phyloP scores from a whole-genome alignment of 2,888 invertebrate genomes.

The Sarcophaga rosellei region DNA sequence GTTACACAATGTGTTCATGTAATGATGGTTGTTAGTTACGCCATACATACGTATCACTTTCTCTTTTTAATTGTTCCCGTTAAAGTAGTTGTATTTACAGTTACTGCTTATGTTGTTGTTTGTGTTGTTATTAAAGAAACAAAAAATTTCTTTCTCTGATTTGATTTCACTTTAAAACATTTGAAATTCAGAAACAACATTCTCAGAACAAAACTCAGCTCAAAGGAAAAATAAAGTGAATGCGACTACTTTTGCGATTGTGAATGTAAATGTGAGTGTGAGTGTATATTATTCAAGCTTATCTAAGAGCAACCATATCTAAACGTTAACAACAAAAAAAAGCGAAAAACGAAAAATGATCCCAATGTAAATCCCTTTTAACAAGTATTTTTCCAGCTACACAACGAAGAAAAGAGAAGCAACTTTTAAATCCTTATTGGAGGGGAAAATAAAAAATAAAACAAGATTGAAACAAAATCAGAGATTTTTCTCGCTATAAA shows the following conservation, averaged over 20 bases:
- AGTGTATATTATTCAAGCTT: constrained; percentile 56
- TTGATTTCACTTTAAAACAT: background rate
- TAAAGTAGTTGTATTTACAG: background rate
- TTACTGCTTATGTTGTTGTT: background rate
- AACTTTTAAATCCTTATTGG: constrained; percentile 30
- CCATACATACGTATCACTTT: background rate
- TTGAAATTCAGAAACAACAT: background rate
- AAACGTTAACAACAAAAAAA: constrained; percentile 19
- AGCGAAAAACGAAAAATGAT: background rate
- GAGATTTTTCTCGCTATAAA: background rate
- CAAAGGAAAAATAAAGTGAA: background rate
- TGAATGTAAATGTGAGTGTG: background rate
- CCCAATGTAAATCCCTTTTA: constrained; percentile 43
- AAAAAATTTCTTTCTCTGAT: background rate
- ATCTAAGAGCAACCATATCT: constrained; percentile 55
- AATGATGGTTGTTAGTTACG: background rate
- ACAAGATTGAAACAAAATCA: constrained; percentile 1
- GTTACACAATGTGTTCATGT: background rate
- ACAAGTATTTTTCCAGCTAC: constrained; percentile 24
- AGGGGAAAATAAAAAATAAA: constrained; percentile 1
- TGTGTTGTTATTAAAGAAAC: background rate
- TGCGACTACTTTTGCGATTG: background rate
- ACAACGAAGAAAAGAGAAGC: background rate
- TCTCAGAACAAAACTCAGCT: background rate
- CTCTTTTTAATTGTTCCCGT: background rate